Evolutionary conservation across 2,888 invertebrate genomes (phyloP).

Genomic region (Steinernema scapterisci): DNA sequence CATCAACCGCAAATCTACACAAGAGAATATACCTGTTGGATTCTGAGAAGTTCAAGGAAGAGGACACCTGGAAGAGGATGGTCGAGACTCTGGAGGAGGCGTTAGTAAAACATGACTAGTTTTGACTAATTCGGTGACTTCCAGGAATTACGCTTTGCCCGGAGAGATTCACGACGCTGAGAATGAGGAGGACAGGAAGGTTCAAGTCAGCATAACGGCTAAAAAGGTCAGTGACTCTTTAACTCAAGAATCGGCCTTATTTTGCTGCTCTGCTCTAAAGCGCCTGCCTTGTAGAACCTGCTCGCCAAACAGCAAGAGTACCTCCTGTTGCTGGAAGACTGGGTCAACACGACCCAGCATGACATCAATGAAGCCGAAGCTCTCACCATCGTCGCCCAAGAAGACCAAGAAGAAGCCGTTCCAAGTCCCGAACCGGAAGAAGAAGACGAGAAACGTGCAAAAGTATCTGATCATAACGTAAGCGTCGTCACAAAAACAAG

Average conservation of each 20-base stretch:
- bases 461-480: not conserved
- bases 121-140: not conserved
- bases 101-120: not conserved
- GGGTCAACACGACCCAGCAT: slow-evolving; percentile 15
- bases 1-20: not conserved
- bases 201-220: not conserved
- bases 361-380: slow-evolving; percentile 22
- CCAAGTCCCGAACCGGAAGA: not conserved
- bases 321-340: not conserved
- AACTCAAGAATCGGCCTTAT: too few species aligned
- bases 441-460: not conserved
- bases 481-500: not conserved
- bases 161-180: not conserved
- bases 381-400: not conserved
- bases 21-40: not conserved
- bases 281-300: not conserved
- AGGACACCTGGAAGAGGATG: slow-evolving; percentile 14
- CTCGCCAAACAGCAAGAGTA: not conserved
- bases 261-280: too few species aligned
- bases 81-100: not conserved
- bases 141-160: not conserved
- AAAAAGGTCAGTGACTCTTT: too few species aligned
- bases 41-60: not conserved
- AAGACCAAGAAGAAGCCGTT: not conserved
- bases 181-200: not conserved